A percentile compares a stretch with the other conserved stretches of the same genome.
phyloP scores from a whole-genome alignment of 2,888 invertebrate species.

The Shargacucullia verbasci region DNA sequence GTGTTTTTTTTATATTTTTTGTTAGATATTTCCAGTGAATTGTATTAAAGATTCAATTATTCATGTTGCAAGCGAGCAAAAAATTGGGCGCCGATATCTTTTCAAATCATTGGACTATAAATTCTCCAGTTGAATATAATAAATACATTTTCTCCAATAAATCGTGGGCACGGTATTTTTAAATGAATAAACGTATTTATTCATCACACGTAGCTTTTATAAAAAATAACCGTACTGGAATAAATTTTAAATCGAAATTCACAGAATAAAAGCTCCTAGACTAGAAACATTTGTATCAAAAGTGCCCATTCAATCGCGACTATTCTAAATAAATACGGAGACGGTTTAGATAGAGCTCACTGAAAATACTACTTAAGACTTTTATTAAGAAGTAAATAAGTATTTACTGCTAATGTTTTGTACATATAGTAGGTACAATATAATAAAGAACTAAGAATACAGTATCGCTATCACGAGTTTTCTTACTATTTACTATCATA shows the following conservation, averaged over 20 bases:
- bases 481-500: no score
- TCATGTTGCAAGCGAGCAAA: no score
- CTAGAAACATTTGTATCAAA: constrained; percentile 6
- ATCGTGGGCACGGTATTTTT: background rate
- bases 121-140: no score
- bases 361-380: constrained; percentile 25
- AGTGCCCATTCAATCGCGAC: constrained; percentile 14
- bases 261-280: constrained; percentile 16
- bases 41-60: no score
- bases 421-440: no score
- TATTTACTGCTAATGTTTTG: constrained; percentile 29
- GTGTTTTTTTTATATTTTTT: no score
- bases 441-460: no score
- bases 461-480: no score
- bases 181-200: background rate
- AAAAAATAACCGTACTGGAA: background rate
- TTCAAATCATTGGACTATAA: no score
- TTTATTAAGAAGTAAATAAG: constrained; percentile 40
- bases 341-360: constrained; percentile 26
- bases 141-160: no score
- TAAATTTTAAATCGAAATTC: constrained; percentile 14
- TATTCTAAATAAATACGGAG: constrained; percentile 49
- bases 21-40: no score
- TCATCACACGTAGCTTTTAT: background rate
- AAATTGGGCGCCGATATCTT: no score